These are phyloP conservation scores for Pteronura brasiliensis DNA, from an alignment of 2,113 vertebrate species.

Conservation along the genomic window DNA sequence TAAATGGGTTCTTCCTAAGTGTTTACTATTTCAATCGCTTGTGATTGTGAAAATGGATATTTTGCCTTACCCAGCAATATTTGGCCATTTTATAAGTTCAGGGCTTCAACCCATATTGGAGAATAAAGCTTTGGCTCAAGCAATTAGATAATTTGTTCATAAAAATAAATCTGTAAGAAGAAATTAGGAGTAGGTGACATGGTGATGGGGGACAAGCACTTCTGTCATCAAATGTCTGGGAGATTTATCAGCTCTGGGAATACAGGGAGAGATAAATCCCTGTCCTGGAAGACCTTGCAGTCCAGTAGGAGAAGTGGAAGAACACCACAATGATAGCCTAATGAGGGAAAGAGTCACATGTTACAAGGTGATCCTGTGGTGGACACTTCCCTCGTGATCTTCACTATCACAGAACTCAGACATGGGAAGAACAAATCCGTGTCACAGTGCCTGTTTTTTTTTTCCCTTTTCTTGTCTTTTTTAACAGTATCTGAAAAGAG, in stretches of 20 bases:
- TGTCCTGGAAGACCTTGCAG: background rate
- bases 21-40: background rate
- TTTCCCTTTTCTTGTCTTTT: background rate
- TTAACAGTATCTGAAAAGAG: background rate
- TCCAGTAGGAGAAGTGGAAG: background rate
- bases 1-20: background rate
- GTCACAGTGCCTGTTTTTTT: background rate
- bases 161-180: background rate
- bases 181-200: background rate
- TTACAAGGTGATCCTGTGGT: fast-evolving
- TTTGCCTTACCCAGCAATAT: background rate
- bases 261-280: background rate
- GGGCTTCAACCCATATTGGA: background rate
- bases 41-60: background rate
- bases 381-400: background rate
- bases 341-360: background rate
- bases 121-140: background rate
- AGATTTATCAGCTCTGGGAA: no score
- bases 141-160: background rate
- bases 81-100: background rate
- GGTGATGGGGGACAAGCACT: background rate
- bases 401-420: background rate
- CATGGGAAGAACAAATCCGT: background rate
- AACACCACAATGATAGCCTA: background rate
- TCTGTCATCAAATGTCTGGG: background rate